These are phyloP conservation scores for Lithophane socia DNA, from an alignment of 2,888 invertebrate species.

Conservation along the genomic window DNA sequence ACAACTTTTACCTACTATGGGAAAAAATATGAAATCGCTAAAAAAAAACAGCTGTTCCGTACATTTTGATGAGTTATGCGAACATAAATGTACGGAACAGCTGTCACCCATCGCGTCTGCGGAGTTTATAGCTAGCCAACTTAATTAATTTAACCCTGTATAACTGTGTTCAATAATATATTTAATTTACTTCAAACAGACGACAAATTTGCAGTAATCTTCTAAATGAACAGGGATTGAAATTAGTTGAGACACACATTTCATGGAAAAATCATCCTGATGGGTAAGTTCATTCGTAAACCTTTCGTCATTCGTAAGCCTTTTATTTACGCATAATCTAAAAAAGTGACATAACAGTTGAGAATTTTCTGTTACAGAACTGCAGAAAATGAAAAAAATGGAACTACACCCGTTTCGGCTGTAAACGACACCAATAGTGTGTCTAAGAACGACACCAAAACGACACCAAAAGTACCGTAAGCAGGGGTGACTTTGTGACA, in stretches of 20 bases:
- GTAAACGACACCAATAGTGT: too few species aligned
- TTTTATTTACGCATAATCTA: neutral
- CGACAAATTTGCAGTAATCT: constrained; percentile 13
- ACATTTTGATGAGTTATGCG: too few species aligned
- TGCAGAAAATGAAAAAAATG: constrained; percentile 39
- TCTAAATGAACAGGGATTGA: constrained; percentile 63
- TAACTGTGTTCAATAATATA: neutral
- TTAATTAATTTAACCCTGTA: neutral
- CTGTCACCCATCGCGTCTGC: neutral
- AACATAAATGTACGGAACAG: too few species aligned
- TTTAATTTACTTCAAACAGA: constrained; percentile 26
- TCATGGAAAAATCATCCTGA: constrained; percentile 74
- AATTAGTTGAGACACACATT: constrained; percentile 65
- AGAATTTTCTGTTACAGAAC: constrained; percentile 62
- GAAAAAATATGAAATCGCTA: too few species aligned
- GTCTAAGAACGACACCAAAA: too few species aligned
- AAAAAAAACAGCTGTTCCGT: too few species aligned
- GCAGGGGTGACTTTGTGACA: too few species aligned
- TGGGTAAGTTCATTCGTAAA: constrained; percentile 63
- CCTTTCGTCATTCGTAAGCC: neutral
- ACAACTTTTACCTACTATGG: too few species aligned
- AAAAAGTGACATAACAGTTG: neutral
- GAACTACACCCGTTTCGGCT: too few species aligned
- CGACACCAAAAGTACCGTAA: too few species aligned
- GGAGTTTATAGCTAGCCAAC: neutral